A percentile compares a stretch with the other conserved stretches of the same genome.
phyloP scores from a whole-genome alignment of 2,113 vertebrate species.

The Chionodraco myersi region DNA sequence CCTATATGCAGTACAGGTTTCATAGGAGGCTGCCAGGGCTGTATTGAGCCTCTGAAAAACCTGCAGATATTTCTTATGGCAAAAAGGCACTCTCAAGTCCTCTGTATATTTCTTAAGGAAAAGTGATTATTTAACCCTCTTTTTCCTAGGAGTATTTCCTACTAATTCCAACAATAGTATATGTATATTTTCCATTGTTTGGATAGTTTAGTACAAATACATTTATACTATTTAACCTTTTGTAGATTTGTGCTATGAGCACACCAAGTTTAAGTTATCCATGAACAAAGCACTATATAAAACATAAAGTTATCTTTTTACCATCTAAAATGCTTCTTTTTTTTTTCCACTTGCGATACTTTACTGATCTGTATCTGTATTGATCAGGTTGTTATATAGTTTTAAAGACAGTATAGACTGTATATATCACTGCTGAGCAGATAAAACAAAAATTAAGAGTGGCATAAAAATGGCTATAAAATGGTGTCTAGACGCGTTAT shows the following conservation, averaged over 20 bases:
- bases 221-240: neutral
- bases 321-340: constrained; percentile 9
- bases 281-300: neutral
- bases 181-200: neutral
- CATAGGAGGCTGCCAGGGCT: neutral
- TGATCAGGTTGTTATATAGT: constrained; percentile 46
- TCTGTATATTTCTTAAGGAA: neutral
- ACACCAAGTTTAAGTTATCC: neutral
- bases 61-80: neutral
- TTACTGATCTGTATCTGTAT: constrained; percentile 11
- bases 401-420: constrained; percentile 35
- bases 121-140: neutral
- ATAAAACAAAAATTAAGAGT: constrained; percentile 60
- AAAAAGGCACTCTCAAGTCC: neutral
- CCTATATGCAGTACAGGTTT: neutral
- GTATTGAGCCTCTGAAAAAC: neutral
- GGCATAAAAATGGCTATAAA: constrained; percentile 57
- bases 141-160: neutral
- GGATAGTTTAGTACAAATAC: neutral
- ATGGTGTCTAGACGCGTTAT: constrained; percentile 57
- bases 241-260: neutral
- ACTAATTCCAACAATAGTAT: neutral
- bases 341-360: constrained; percentile 20
- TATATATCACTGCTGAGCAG: constrained; percentile 35
- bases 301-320: constrained; percentile 9